Evolutionary conservation across 2,888 invertebrate species (phyloP), one percentile per base, ranked within the genome.

Genomic region (Psylliodes chrysocephalus): DNA sequence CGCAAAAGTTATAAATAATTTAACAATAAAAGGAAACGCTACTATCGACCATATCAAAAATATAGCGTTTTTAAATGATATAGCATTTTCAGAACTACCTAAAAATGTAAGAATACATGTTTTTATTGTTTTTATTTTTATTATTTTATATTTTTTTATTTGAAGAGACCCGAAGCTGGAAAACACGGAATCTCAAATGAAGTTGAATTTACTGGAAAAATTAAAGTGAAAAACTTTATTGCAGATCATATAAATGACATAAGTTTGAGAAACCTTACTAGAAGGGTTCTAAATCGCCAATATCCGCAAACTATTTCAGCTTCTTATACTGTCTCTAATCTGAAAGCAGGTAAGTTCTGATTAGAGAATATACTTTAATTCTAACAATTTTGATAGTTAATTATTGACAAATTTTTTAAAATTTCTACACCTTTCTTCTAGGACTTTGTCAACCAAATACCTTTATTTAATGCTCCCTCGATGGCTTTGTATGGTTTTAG

Each of bases 281-380:
- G 53, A 49, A 72, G 71, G 60, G 40, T 78, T 18, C 70, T 80
- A 6, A 76, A 73, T 53, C 77, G 70, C 64, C 62, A 68, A n/a
- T 71, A 63, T 22, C 67, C 73, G 42, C 79, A 80, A 72, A 72
- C 69, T 17, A 73, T 81, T 46, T 67, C 65, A 1, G 77, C 72
- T 14, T 59, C 60, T 33, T 78, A 71, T 51, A 73, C 67, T 7
- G 79, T 81, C 55, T 70, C 64, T n/a, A 73, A 73, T 25, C 30
- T 81, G 17, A 75, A 73, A 66, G 65, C 77, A 53, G 66, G 79
- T 79, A 73, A 73, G 69, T 30, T 54, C 33, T n/a, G n/a, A n/a
- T n/a, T n/a, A n/a, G n/a, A n/a, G n/a, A n/a, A n/a, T n/a, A n/a
- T n/a, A n/a, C n/a, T n/a, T n/a, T n/a, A n/a, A n/a, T n/a, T n/a